These are phyloP conservation scores for Sandelia bainsii DNA, from an alignment of 2,797 vertebrate species.

Conservation along the genomic window DNA sequence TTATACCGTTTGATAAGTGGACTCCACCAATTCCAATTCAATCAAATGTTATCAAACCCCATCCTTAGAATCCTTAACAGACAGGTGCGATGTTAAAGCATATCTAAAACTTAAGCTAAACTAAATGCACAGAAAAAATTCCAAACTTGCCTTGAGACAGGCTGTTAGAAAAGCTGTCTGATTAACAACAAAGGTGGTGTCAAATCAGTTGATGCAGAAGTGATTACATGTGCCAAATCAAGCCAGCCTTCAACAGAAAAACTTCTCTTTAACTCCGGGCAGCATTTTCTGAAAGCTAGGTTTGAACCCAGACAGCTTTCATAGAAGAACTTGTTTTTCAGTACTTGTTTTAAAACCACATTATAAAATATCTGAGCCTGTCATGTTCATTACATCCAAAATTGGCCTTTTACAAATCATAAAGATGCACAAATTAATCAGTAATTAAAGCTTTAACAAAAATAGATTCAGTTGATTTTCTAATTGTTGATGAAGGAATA, in stretches of 20 bases:
- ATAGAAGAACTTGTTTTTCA: no score
- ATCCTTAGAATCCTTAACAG: background rate
- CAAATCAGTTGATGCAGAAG: slow-evolving; percentile 27
- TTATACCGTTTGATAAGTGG: no score
- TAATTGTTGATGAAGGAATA: no score
- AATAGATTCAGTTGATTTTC: no score
- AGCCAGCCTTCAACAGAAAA: slow-evolving; percentile 17
- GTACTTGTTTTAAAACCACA: background rate
- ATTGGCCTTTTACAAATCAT: background rate
- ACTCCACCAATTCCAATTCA: no score
- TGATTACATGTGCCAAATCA: slow-evolving; percentile 43
- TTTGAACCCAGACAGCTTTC: no score
- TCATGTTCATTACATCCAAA: background rate
- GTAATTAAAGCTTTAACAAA: no score
- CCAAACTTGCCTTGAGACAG: slow-evolving; percentile 2
- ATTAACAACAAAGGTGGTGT: slow-evolving; percentile 24
- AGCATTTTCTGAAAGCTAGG: background rate
- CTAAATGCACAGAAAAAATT: slow-evolving; percentile 14
- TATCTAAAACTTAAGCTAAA: background rate
- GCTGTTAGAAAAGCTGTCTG: slow-evolving; percentile 20
- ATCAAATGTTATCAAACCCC: no score
- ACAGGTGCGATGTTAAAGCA: background rate
- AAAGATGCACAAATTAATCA: no score
- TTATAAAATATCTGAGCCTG: background rate
- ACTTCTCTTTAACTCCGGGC: slow-evolving; percentile 14